Conservation (phyloP, 2,888 invertebrate species). For the Deladenus siricidicola region DNA sequence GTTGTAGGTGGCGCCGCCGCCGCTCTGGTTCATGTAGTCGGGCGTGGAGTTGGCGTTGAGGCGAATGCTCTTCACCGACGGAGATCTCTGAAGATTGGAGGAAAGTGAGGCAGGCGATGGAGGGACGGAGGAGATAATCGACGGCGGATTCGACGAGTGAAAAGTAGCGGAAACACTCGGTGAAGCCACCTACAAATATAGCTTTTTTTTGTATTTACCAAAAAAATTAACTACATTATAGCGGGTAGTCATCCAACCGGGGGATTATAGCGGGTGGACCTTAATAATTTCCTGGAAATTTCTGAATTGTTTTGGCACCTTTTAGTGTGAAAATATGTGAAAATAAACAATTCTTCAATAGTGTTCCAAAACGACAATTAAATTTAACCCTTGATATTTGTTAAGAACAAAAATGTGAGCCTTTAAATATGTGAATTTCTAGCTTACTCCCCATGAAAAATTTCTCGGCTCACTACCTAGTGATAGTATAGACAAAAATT, state of each 20-base stretch:
- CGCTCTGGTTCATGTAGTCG: slow-evolving; percentile 1
- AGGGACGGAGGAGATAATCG: slow-evolving; percentile 13
- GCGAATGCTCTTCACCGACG: not conserved
- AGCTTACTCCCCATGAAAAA: no score
- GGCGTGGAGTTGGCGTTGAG: slow-evolving; percentile 1
- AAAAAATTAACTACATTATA: no score
- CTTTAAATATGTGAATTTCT: no score
- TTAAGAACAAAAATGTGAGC: no score
- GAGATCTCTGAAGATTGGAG: slow-evolving; percentile 1
- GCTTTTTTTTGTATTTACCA: no score
- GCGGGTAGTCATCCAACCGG: not conserved
- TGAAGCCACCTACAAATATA: not conserved
- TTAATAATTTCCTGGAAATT: no score
- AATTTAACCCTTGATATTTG: no score
- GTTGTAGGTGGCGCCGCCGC: not conserved
- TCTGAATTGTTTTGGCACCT: no score
- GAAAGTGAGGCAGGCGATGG: slow-evolving; percentile 12
- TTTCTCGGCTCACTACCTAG: no score
- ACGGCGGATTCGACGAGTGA: slow-evolving; percentile 13
- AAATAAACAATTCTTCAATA: not conserved
- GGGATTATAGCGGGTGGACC: not conserved
- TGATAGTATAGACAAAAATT: no score
- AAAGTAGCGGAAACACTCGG: not conserved
- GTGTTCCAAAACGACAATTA: no score
- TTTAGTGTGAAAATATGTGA: no score